phyloP scores from a whole-genome alignment of 2,113 vertebrate species.

The Naja naja region DNA sequence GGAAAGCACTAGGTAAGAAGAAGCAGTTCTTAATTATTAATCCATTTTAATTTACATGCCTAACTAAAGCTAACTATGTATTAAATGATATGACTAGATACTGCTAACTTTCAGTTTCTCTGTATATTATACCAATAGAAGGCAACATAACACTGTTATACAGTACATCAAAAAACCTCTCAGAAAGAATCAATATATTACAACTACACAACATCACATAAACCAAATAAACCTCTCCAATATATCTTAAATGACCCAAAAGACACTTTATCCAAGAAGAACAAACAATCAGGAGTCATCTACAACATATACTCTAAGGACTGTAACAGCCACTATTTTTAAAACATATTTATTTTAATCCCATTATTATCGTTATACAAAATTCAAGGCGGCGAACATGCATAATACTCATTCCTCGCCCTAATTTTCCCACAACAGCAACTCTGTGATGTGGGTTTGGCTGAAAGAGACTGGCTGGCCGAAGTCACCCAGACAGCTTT shows the following conservation, averaged over 20 bases:
- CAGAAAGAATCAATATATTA: neutral
- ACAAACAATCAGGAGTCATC: neutral
- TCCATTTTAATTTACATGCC: neutral
- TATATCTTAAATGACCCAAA: neutral
- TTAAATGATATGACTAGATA: neutral
- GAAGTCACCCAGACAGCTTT: neutral
- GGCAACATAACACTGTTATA: neutral
- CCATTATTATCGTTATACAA: neutral
- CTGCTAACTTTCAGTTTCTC: neutral
- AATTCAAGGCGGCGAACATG: neutral
- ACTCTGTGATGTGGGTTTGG: too few species aligned
- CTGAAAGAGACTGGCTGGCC: too few species aligned
- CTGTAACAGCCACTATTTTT: neutral
- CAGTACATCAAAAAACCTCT: neutral
- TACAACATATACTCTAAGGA: neutral
- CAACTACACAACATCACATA: neutral
- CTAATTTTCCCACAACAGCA: neutral
- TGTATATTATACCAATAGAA: neutral
- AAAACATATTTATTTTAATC: neutral
- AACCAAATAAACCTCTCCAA: neutral
- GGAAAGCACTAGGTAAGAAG: slow-evolving; percentile 85
- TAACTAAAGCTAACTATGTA: neutral
- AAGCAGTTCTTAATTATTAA: neutral
- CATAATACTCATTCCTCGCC: neutral
- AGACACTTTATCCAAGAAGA: neutral